Conservation (phyloP, 2,888 invertebrate genomes). For the Dynastes grantii region DNA sequence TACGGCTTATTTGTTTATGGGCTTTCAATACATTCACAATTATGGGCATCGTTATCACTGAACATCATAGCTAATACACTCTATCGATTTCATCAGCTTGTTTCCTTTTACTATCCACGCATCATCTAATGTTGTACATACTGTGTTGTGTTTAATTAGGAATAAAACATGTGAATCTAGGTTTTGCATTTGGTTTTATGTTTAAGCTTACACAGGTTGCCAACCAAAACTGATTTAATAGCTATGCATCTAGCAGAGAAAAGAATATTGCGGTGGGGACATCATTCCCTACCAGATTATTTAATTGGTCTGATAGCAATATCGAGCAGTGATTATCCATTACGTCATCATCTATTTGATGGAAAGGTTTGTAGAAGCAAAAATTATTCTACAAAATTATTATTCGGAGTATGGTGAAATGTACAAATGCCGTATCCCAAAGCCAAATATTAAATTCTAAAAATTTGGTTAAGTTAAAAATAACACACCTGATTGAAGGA, state of each 20-base stretch:
- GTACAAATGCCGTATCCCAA: too few relatives aligned
- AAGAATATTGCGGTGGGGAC: too few relatives aligned
- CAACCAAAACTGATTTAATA: too few relatives aligned
- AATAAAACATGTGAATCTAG: background rate
- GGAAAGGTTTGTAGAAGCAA: too few relatives aligned
- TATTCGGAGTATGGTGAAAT: too few relatives aligned
- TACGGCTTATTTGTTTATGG: constrained; percentile 24
- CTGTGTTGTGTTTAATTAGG: background rate
- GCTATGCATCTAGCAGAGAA: too few relatives aligned
- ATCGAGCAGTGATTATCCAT: too few relatives aligned
- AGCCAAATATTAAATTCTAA: too few relatives aligned
- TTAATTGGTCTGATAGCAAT: background rate
- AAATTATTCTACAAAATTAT: too few relatives aligned
- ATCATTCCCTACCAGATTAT: background rate
- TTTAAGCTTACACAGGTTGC: background rate
- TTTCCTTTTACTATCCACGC: background rate
- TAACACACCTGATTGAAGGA: too few relatives aligned
- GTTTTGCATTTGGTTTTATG: constrained; percentile 2
- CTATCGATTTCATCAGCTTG: background rate
- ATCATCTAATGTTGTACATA: constrained; percentile 5
- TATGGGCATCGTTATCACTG: constrained; percentile 8
- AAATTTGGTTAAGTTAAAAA: too few relatives aligned
- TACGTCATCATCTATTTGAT: too few relatives aligned
- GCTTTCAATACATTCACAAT: constrained; percentile 21
- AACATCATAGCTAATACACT: constrained; percentile 31